These are phyloP conservation scores for Macrosteles quadrilineatus DNA, from an alignment of 1,140 invertebrate genomes.

Conservation along the genomic window DNA sequence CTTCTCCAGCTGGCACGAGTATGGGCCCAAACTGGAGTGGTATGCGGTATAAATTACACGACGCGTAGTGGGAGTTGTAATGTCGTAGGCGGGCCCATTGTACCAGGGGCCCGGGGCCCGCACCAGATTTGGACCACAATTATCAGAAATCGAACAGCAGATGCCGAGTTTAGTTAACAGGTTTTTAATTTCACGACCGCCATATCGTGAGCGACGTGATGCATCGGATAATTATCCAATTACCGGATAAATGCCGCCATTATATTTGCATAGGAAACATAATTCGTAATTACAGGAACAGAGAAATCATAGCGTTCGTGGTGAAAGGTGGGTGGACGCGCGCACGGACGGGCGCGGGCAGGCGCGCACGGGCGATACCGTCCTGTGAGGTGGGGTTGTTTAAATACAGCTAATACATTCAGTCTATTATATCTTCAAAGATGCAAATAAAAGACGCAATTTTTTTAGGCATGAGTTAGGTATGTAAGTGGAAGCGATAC, in stretches of 20 bases:
- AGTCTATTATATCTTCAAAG: no score
- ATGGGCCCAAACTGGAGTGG: no score
- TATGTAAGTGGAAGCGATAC: no score
- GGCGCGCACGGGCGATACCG: no score
- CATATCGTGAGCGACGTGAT: no score
- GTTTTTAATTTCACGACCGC: conserved; percentile 2
- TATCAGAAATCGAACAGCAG: conserved; percentile 13
- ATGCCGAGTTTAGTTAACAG: background rate
- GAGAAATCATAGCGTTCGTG: conserved; percentile 11
- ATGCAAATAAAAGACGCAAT: no score
- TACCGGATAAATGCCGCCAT: conserved; percentile 13
- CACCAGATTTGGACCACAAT: conserved; percentile 2
- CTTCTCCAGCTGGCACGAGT: no score
- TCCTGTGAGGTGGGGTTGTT: no score
- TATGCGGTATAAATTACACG: no score
- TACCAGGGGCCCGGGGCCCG: background rate
- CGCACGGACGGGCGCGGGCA: background rate
- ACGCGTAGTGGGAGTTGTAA: background rate
- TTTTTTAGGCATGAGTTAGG: no score
- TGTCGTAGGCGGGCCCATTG: conserved; percentile 11
- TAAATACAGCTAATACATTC: no score
- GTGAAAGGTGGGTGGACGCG: conserved; percentile 15
- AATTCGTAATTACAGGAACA: conserved; percentile 16
- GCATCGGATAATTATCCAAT: conserved; percentile 7
- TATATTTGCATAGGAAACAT: conserved; percentile 16